phyloP scores from a whole-genome alignment of 1,140 invertebrate genomes.

The Neoseiulus cucumeris region DNA sequence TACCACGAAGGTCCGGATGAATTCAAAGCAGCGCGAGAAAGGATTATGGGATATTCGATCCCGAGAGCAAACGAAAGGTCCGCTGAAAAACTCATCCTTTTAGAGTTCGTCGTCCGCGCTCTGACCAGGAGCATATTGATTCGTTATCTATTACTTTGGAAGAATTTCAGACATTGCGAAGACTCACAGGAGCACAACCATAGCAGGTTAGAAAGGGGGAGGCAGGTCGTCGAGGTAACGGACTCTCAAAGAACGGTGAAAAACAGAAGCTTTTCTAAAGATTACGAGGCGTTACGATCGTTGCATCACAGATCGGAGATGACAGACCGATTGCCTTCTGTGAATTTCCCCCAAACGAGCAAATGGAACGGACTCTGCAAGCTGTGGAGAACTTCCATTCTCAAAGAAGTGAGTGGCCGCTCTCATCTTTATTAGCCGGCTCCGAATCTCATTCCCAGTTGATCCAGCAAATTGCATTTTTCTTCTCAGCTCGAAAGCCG shows the following conservation, averaged over 20 bases:
- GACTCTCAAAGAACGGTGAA: constrained; percentile 31
- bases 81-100: too few relatives aligned
- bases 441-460: not conserved
- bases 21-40: constrained; percentile 54
- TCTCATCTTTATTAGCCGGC: too few relatives aligned
- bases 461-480: not conserved
- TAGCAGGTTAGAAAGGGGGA: constrained; percentile 23
- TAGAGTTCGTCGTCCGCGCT: too few relatives aligned
- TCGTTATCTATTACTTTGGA: too few relatives aligned
- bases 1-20: constrained; percentile 87
- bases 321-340: constrained; percentile 72
- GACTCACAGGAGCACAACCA: too few relatives aligned
- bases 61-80: constrained; percentile 18
- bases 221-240: constrained; percentile 23
- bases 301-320: constrained; percentile 58
- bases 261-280: constrained; percentile 33
- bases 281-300: constrained; percentile 24
- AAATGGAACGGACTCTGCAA: constrained; percentile 81
- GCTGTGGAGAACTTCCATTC: constrained; percentile 76
- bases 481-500: not conserved
- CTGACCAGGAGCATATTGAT: too few relatives aligned
- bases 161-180: too few relatives aligned
- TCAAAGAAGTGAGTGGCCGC: constrained; percentile 30
- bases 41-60: constrained; percentile 44
- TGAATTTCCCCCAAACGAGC: constrained; percentile 67